Evolutionary conservation across 2,888 invertebrate genomes (phyloP), one percentile per base, ranked within the genome.

Genomic region (Harmothoe impar): DNA sequence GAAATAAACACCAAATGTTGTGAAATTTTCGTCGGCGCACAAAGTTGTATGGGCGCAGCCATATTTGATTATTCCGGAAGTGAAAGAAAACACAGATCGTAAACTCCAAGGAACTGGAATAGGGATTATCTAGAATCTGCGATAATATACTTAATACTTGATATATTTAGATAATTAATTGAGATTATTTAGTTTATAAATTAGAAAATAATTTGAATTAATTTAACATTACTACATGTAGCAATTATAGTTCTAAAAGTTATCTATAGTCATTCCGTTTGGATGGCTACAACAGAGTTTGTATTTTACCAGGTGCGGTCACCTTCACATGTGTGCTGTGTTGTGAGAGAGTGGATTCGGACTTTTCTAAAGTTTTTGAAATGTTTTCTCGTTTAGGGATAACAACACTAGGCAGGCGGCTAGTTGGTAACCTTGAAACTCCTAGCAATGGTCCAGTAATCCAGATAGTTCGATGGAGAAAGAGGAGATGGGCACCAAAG

Each of bases 401-500:
- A 31, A 54, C 56, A 29, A 15, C 56, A 0, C 86, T 86, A n/a
- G 86, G 86, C 12, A 23, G 54, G 0, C 29, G 54, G 3, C 29
- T 52, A 25, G 31, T 86, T 54, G 29, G 54, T 0, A 54, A 86
- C 20, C 86, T 86, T 54, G 86, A 86, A 15, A 86, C 86, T 25
- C 86, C 86, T 12, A 54, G 29, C 31, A 86, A 54, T 54, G 54
- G 29, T 12, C 90, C 90, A 23, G 31, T 52, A 56, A 33, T 86
- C 0, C 90, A 90, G 43, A 7, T 85, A 89, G 91, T 95, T 0
- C 91, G 95, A 86, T 94, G 93, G 92, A 93, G 94, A 86, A 95
- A 95, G 91, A 93, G 94, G 35, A 91, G 94, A 89, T 94, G 94
- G 94, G 86, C 93, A 15, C 94, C 94, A 20, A 93, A 93, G 20